Evolutionary conservation across 2,113 vertebrate species (phyloP).

Genomic region (Corythoichthys haematopterus): DNA sequence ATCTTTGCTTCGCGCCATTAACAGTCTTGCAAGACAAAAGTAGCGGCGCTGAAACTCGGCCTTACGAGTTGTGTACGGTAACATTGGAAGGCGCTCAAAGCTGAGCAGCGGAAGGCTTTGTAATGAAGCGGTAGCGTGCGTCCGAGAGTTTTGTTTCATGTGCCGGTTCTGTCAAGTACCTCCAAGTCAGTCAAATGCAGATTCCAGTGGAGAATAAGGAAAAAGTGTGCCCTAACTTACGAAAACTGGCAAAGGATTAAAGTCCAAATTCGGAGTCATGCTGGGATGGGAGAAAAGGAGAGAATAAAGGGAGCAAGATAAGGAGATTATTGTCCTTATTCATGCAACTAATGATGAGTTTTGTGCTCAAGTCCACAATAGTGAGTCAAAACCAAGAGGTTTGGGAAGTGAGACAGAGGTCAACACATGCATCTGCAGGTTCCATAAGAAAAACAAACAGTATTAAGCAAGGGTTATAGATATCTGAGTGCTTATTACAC

Average conservation of each 20-base stretch:
- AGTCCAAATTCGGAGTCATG: slow-evolving; percentile 29
- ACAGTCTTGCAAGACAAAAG: slow-evolving; percentile 47
- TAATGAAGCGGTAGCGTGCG: slow-evolving; percentile 53
- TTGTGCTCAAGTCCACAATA: no score
- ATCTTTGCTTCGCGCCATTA: slow-evolving; percentile 41
- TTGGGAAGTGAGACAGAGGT: no score
- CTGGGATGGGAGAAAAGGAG: slow-evolving; percentile 30
- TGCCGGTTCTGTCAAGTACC: slow-evolving; percentile 60
- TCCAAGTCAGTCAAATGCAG: slow-evolving; percentile 68
- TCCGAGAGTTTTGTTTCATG: slow-evolving; percentile 49
- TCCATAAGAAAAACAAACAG: no score
- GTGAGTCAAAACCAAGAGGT: no score
- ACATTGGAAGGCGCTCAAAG: slow-evolving; percentile 60
- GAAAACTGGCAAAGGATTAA: slow-evolving; percentile 66
- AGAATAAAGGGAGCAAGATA: slow-evolving; percentile 36
- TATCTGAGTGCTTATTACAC: no score
- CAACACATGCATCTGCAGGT: no score
- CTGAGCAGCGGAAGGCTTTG: slow-evolving; percentile 35
- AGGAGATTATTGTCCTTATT: slow-evolving; percentile 16
- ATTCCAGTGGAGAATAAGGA: slow-evolving; percentile 44
- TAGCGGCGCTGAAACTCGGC: slow-evolving; percentile 37
- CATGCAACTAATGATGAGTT: background rate
- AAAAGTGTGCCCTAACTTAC: slow-evolving; percentile 48
- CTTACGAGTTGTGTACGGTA: slow-evolving; percentile 21
- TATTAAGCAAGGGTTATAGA: no score